A percentile compares a stretch with the other conserved stretches of the same genome.
Evolutionary conservation across 2,888 invertebrate species (phyloP).

Genomic region (Drosophila crucigera): DNA sequence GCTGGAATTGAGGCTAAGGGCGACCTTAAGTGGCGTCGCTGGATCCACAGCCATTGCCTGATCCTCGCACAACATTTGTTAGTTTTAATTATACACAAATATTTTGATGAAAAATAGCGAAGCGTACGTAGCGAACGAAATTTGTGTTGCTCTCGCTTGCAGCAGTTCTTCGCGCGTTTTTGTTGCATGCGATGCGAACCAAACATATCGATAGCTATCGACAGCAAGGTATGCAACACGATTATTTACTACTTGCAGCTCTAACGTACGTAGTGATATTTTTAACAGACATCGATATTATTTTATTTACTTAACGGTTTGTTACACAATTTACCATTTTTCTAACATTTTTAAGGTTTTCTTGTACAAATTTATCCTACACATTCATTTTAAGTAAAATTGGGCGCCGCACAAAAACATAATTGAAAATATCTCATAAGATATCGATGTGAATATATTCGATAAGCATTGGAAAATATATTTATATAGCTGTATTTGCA

Average conservation of each 20-base stretch:
- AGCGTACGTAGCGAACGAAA: conserved; percentile 10
- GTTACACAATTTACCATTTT: background rate
- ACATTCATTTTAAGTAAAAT: background rate
- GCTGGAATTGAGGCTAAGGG: conserved; percentile 68
- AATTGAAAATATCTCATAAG: background rate
- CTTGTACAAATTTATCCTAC: background rate
- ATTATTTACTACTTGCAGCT: background rate
- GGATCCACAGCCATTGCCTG: conserved; percentile 61
- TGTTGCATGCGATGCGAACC: conserved; percentile 50
- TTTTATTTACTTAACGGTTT: background rate
- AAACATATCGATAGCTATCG: conserved; percentile 8
- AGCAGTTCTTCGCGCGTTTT: conserved; percentile 71
- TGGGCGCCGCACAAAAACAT: background rate
- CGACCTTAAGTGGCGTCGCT: conserved; percentile 49
- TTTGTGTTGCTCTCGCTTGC: conserved; percentile 33
- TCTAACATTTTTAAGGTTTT: background rate
- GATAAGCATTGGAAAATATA: background rate
- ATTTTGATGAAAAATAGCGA: conserved; percentile 1
- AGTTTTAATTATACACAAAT: conserved; percentile 1
- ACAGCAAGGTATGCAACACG: background rate
- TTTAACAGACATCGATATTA: background rate
- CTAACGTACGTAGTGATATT: background rate
- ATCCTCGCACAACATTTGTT: conserved; percentile 66
- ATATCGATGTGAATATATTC: background rate
- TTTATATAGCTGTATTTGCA: background rate